These are phyloP conservation scores for Hylomyscus alleni DNA, from an alignment of 2,797 vertebrate genomes.

Conservation along the genomic window DNA sequence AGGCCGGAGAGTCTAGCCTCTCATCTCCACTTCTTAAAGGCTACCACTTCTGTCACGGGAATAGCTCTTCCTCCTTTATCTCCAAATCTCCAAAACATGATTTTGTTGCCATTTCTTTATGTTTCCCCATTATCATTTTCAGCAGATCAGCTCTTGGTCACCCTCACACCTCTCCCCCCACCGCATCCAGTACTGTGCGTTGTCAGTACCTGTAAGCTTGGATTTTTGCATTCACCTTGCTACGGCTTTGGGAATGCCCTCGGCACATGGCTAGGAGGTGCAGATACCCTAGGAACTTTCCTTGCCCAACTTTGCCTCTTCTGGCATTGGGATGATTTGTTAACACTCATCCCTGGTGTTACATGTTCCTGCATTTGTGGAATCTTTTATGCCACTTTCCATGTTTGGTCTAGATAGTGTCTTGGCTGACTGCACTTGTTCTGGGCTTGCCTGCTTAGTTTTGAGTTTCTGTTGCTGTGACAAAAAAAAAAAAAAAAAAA, in stretches of 20 bases:
- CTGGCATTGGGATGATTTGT: not conserved
- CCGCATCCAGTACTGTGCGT: too few relatives aligned
- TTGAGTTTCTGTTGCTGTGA: not conserved
- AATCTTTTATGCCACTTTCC: not conserved
- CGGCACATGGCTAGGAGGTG: not conserved
- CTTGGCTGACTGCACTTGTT: not conserved
- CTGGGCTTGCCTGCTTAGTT: not conserved
- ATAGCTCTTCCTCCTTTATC: not conserved
- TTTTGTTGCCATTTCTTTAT: not conserved
- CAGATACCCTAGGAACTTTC: not conserved
- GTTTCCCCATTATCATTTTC: not conserved
- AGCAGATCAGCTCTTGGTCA: not conserved
- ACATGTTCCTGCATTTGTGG: not conserved
- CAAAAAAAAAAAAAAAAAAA: too few relatives aligned
- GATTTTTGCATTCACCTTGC: not conserved
- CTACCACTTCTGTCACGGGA: fast-evolving
- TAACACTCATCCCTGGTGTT: not conserved
- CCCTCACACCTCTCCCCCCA: not conserved
- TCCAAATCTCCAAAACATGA: not conserved
- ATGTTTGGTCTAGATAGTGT: not conserved
- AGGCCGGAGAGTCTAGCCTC: not conserved
- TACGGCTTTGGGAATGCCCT: not conserved
- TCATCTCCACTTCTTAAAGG: not conserved
- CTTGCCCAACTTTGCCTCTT: not conserved
- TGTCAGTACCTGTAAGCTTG: fast-evolving